phyloP scores from a whole-genome alignment of 2,888 invertebrate genomes.

The Strigamia crassipes region DNA sequence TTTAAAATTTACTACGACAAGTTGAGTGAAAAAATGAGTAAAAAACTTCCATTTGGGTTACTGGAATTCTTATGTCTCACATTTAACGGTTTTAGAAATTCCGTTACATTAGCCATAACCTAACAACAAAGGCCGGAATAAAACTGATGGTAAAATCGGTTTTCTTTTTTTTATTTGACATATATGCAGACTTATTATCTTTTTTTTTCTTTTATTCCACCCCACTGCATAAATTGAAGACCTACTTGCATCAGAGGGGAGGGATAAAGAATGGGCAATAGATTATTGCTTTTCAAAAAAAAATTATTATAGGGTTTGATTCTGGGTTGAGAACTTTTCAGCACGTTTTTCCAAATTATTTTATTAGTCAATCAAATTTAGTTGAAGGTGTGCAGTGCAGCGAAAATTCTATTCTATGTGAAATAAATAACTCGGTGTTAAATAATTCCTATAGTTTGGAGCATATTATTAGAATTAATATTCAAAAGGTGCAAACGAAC shows the following conservation, averaged over 20 bases:
- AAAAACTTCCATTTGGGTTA: constrained; percentile 7
- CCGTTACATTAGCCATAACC: not conserved
- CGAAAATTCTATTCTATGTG: not conserved
- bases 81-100: not conserved
- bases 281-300: constrained; percentile 13
- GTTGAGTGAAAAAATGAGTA: not conserved
- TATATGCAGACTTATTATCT: not conserved
- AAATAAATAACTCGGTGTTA: not conserved
- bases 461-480: not conserved
- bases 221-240: constrained; percentile 23
- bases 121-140: not conserved
- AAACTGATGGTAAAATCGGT: not conserved
- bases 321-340: not conserved
- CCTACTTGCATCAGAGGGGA: constrained; percentile 32
- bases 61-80: constrained; percentile 1
- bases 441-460: not conserved
- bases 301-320: not conserved
- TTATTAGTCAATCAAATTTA: not conserved
- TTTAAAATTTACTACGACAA: constrained; percentile 4
- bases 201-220: not conserved
- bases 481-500: not conserved
- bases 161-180: not conserved
- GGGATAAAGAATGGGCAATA: constrained; percentile 23
- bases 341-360: not conserved
- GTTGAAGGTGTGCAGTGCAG: not conserved